Conservation (phyloP, 30 jellyfish, hydroid and myxozoan species). For the Rhopilema esculentum region DNA sequence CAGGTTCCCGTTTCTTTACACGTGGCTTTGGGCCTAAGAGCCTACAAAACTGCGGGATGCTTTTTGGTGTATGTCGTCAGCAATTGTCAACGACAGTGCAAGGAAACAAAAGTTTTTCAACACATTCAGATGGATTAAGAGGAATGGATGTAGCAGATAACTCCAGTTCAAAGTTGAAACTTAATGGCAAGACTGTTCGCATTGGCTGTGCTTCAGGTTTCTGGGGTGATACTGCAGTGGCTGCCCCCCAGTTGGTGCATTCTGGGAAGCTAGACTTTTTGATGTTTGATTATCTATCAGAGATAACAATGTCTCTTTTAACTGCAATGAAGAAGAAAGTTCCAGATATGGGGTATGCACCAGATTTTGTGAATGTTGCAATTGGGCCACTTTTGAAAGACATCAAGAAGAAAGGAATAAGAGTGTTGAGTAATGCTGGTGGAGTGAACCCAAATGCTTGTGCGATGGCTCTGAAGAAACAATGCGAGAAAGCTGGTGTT, state of each 20-base stretch:
- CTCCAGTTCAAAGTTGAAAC: slow-evolving; percentile 1
- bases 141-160: not conserved
- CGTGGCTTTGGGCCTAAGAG: not conserved
- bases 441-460: slow-evolving; percentile 90
- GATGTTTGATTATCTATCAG: slow-evolving; percentile 91
- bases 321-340: slow-evolving; percentile 77
- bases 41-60: not conserved
- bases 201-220: slow-evolving; percentile 97
- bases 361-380: slow-evolving; percentile 86
- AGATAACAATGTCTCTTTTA: slow-evolving; percentile 87
- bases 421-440: slow-evolving; percentile 91
- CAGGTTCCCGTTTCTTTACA: not conserved
- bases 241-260: slow-evolving; percentile 95
- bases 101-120: not conserved
- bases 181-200: slow-evolving; percentile 55
- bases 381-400: slow-evolving; percentile 79
- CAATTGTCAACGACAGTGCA: not conserved
- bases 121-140: not conserved
- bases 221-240: slow-evolving; percentile 94
- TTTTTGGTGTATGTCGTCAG: not conserved
- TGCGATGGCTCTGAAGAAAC: slow-evolving; percentile 79
- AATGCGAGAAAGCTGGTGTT: slow-evolving; percentile 72
- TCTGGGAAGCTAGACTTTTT: slow-evolving; percentile 76
- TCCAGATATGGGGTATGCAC: slow-evolving; percentile 85
- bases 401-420: slow-evolving; percentile 80